These are phyloP conservation scores for Zoanthus sansibaricus DNA, from an alignment of 92 coral and sea anemone species.

Conservation along the genomic window DNA sequence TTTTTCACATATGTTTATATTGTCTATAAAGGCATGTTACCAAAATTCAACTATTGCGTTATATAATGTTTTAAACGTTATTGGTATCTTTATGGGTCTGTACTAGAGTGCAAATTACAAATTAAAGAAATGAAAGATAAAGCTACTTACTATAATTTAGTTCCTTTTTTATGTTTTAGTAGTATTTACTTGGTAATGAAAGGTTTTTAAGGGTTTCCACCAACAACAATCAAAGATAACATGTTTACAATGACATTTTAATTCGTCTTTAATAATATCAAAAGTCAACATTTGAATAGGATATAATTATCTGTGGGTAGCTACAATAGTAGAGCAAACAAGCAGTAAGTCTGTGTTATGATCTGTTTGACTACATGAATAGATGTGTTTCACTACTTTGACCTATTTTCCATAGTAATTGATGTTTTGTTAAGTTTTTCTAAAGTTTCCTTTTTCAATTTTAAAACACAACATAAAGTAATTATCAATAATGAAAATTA, in stretches of 20 bases:
- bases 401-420: conserved; percentile 44
- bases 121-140: conserved; percentile 7
- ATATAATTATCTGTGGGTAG: conserved; percentile 4
- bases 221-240: conserved; percentile 15
- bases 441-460: conserved; percentile 44
- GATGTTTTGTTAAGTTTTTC: conserved; percentile 38
- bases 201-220: conserved; percentile 39
- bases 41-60: conserved; percentile 24
- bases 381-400: conserved; percentile 45
- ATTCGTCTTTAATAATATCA: neutral
- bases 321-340: conserved; percentile 31
- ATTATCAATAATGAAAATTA: conserved; percentile 26
- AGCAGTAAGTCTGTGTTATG: conserved; percentile 37
- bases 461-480: conserved; percentile 40
- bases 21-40: conserved; percentile 17
- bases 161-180: conserved; percentile 30
- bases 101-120: conserved; percentile 19
- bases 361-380: conserved; percentile 34
- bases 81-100: too few species aligned
- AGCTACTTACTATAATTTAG: neutral
- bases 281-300: conserved; percentile 3
- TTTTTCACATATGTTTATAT: conserved; percentile 3
- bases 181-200: conserved; percentile 33
- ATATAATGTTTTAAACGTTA: conserved; percentile 11
- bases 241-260: conserved; percentile 8